Percentiles rank a stretch among this genome's conserved stretches.
phyloP scores from a whole-genome alignment of 2,797 vertebrate species.

The Nothura maculosa region DNA sequence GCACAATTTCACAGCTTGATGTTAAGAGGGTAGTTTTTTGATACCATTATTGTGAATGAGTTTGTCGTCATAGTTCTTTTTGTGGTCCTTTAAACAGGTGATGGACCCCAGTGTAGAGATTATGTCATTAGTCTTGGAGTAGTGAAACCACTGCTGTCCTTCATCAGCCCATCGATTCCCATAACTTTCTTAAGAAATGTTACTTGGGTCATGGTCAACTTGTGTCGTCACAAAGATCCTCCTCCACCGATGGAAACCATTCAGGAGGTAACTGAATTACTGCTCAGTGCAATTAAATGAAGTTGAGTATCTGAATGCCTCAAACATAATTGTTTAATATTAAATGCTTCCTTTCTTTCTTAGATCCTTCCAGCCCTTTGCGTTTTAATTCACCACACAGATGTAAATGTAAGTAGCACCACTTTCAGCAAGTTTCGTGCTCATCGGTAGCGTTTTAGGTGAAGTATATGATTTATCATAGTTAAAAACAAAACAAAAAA shows the following conservation, averaged over 20 bases:
- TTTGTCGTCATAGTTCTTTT: background rate
- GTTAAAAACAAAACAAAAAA: too few species aligned
- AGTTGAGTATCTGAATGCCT: background rate
- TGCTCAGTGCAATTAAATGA: background rate
- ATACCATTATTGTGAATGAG: background rate
- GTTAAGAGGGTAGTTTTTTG: background rate
- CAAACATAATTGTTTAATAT: background rate
- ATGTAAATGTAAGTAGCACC: conserved; percentile 95
- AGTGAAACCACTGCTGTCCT: conserved; percentile 96
- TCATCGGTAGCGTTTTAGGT: background rate
- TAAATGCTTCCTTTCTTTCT: background rate
- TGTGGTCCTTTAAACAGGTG: conserved; percentile 83
- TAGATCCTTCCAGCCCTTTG: conserved; percentile 98
- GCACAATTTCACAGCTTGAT: background rate
- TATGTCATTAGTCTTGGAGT: conserved; percentile 98
- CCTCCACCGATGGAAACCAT: conserved; percentile 99
- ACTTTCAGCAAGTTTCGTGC: background rate
- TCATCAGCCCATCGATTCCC: conserved; percentile 99
- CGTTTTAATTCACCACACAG: conserved; percentile 97
- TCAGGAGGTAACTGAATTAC: conserved; percentile 88
- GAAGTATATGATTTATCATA: background rate
- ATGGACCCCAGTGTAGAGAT: conserved; percentile 98
- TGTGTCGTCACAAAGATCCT: conserved; percentile 99
- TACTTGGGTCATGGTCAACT: conserved; percentile 99
- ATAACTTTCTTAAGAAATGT: conserved; percentile 99